These are phyloP conservation scores for Centruroides vittatus DNA, from an alignment of 1,140 invertebrate species.

Conservation along the genomic window DNA sequence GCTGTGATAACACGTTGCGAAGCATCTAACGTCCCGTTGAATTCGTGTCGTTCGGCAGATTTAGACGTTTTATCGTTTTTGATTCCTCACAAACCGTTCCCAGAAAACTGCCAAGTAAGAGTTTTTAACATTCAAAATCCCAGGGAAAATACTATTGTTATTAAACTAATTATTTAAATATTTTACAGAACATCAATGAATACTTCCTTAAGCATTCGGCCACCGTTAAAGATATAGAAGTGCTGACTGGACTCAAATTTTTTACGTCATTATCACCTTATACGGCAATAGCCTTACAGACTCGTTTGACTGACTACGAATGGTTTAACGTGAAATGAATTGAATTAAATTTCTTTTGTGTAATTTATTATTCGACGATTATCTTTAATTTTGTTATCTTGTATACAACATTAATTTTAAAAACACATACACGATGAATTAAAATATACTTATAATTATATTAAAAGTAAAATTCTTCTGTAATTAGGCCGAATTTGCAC, in stretches of 20 bases:
- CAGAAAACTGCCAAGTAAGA: slow-evolving; percentile 11
- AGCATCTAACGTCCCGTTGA: background rate
- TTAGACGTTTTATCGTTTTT: background rate
- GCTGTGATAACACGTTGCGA: slow-evolving; percentile 6
- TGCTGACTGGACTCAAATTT: slow-evolving; percentile 10
- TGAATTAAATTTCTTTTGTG: too few relatives aligned
- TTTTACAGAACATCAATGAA: background rate
- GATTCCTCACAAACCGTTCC: slow-evolving; percentile 4
- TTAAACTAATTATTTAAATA: too few relatives aligned
- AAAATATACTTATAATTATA: too few relatives aligned
- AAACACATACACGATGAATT: too few relatives aligned
- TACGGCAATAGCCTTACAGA: slow-evolving; percentile 6
- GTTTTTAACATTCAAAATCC: background rate
- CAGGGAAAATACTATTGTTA: background rate
- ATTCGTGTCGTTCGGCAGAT: slow-evolving; percentile 4
- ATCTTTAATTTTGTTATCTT: too few relatives aligned
- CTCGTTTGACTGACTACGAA: background rate
- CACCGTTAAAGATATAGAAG: slow-evolving; percentile 7
- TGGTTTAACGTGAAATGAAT: too few relatives aligned
- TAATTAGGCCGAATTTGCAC: too few relatives aligned
- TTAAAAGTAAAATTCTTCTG: too few relatives aligned
- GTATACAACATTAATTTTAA: too few relatives aligned
- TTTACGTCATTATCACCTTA: slow-evolving; percentile 8
- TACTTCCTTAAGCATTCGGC: slow-evolving; percentile 3
- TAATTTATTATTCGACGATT: too few relatives aligned